Conservation (phyloP, 2,888 invertebrate species). For the Pheosia tremula region DNA sequence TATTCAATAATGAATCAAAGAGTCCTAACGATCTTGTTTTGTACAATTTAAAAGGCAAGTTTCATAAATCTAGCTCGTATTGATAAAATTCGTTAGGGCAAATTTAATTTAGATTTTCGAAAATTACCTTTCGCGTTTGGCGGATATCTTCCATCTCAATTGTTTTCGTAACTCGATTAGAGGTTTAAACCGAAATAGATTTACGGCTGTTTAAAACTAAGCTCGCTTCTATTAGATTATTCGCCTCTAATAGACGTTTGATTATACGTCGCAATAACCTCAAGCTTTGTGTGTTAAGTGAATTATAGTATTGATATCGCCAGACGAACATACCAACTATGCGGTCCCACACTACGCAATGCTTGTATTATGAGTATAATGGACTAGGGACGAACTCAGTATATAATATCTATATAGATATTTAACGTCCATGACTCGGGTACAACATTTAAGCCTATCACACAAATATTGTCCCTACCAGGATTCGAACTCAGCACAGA, state of each 20-base stretch:
- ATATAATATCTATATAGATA: too few relatives aligned
- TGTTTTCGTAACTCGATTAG: constrained; percentile 60
- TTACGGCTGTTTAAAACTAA: constrained; percentile 72
- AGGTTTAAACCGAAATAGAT: constrained; percentile 62
- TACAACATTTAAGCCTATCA: too few relatives aligned
- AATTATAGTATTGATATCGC: too few relatives aligned
- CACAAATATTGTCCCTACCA: too few relatives aligned
- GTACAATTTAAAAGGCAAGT: constrained; percentile 4
- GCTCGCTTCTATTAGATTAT: constrained; percentile 63
- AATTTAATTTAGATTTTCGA: constrained; percentile 30
- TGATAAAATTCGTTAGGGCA: constrained; percentile 3
- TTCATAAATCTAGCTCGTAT: neutral
- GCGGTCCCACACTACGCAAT: too few relatives aligned
- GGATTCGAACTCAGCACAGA: too few relatives aligned
- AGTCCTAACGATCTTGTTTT: constrained; percentile 27
- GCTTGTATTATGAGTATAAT: too few relatives aligned
- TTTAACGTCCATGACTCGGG: too few relatives aligned
- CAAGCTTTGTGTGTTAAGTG: too few relatives aligned
- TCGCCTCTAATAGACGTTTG: constrained; percentile 57
- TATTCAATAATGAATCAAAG: constrained; percentile 43
- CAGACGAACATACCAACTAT: too few relatives aligned
- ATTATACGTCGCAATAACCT: constrained; percentile 31
- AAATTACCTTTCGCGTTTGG: constrained; percentile 41
- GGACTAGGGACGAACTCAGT: too few relatives aligned
- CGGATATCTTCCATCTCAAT: constrained; percentile 59